Conservation (phyloP, 2,113 vertebrate species). For the Eublepharis macularius region DNA sequence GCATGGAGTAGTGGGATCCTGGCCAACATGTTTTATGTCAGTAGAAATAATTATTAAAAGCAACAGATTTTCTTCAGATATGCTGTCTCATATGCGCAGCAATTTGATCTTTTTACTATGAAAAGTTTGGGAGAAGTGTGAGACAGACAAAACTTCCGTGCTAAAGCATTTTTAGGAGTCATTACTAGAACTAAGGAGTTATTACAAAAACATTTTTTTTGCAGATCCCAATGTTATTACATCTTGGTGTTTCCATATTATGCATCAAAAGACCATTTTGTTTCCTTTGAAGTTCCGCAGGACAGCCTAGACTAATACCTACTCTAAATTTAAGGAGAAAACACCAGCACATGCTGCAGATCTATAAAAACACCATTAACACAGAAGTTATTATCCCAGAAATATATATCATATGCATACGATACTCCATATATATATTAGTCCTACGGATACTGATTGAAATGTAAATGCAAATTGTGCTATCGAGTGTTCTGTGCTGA, state of each 20-base stretch:
- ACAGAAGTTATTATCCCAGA: background rate
- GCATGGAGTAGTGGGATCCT: background rate
- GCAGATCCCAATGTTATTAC: background rate
- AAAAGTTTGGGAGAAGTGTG: background rate
- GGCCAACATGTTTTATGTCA: too few species aligned
- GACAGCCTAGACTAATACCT: background rate
- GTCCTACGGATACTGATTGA: background rate
- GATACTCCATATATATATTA: background rate
- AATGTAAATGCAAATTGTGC: background rate
- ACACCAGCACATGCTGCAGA: background rate
- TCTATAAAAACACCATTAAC: background rate
- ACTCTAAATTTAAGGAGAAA: background rate
- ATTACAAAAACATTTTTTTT: background rate
- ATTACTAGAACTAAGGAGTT: background rate
- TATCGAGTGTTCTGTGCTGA: conserved; percentile 26
- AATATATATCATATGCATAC: background rate
- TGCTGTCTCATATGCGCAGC: background rate
- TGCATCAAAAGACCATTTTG: background rate
- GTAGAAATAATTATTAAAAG: background rate
- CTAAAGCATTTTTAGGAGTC: background rate
- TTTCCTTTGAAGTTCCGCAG: background rate
- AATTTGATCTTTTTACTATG: background rate
- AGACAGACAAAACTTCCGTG: background rate
- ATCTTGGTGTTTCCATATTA: background rate
- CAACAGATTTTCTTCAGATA: background rate